Evolutionary conservation across 2,888 invertebrate genomes (phyloP), one percentile per base, ranked within the genome.

Genomic region (Drosophila pullipes): DNA sequence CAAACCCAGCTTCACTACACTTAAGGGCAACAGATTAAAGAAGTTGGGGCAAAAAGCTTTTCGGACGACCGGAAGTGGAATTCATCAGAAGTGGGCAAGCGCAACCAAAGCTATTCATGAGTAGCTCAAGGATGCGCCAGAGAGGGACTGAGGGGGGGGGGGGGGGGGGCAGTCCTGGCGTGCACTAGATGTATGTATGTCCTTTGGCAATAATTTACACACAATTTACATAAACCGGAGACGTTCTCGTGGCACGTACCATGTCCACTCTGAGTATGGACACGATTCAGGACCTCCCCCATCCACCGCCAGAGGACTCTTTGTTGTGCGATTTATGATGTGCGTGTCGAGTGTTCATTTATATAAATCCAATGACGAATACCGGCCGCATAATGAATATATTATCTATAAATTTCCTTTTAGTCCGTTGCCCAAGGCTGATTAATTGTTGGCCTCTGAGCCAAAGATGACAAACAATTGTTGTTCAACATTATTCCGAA

Each of bases 291-390:
- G 63, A 39, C 7, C 0, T 9, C n/a, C 22, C 7, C 16, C 41
- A 1, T 10, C n/a, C 2, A 3, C 16, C 2, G 47, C 22, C 1
- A 9, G 44, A 47, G 28, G 44, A 47, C 47, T 47, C 54, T 62
- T 80, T 86, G 77, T 87, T 81, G 65, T 69, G 80, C 78, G 90
- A 89, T 85, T 85, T 85, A 89, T 87, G 85, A 89, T 89, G 90
- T 85, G 85, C 88, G 90, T 85, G 90, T 81, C 81, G 85, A 89
- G 85, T 85, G 85, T 78, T 87, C 85, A 85, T 85, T 85, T 89
- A 87, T 85, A 85, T 87, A 82, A 90, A 82, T 88, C 78, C 86
- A 83, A 88, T 90, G 90, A 90, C 69, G 83, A 77, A 78, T 78
- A 64, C 49, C 31, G 41, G 11, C 22, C 9, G 5, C 18, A 60